phyloP scores from a whole-genome alignment of 1,140 invertebrate species.

The Venturia canescens region DNA sequence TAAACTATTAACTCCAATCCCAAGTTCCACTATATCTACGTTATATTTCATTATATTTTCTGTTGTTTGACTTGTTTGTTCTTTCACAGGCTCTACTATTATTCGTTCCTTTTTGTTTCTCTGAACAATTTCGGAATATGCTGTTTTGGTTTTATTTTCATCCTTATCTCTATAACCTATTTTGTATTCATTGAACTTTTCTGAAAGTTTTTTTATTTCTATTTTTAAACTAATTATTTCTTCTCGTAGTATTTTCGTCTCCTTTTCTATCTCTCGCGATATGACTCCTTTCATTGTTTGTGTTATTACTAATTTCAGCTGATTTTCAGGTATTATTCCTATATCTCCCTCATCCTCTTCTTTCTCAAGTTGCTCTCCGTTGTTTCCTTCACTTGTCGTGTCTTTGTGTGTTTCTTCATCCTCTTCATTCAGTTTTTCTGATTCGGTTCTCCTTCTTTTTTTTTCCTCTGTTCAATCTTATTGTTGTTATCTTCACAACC shows the following conservation, averaged over 20 bases:
- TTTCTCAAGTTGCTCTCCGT: too few species aligned
- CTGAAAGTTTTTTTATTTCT: conserved; percentile 36
- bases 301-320: background rate
- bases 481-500: background rate
- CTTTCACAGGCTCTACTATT: background rate
- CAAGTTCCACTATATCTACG: conserved; percentile 1
- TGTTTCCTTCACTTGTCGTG: too few species aligned
- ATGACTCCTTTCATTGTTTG: background rate
- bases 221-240: background rate
- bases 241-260: background rate
- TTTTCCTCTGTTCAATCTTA: background rate
- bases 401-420: background rate
- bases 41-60: background rate
- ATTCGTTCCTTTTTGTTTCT: conserved; percentile 44
- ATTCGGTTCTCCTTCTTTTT: background rate
- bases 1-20: background rate
- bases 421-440: background rate
- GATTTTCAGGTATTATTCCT: too few species aligned
- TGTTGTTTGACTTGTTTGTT: background rate
- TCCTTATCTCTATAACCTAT: conserved; percentile 42
- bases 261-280: too few species aligned
- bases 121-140: conserved; percentile 38
- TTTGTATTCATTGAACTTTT: conserved; percentile 32
- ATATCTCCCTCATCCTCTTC: too few species aligned
- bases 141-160: conserved; percentile 28